Evolutionary conservation across 2,888 invertebrate species (phyloP), one percentile per base, ranked within the genome.

Genomic region (Galerucella nymphaeae): DNA sequence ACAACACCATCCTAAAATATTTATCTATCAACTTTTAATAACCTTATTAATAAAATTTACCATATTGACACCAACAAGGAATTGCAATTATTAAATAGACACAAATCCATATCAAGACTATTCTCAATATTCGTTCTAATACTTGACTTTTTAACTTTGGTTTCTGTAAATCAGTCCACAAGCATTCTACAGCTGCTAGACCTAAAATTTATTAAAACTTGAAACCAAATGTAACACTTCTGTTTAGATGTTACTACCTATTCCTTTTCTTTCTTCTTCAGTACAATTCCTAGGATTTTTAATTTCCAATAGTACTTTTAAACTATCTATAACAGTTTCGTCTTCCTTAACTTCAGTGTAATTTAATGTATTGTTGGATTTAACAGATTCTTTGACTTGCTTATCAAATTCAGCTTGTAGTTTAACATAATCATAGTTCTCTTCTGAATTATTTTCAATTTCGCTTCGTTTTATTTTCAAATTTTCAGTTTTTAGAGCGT

Each of bases 1-100:
- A 71, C 89, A 92, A 77, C 91, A 91, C 90, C 91, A 91, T 70
- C 91, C 91, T 91, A 73, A 67, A 78, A 81, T 45, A 53, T 0
- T 16, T 66, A 50, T 48, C 6, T 61, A 6, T 50, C 38, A 20
- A 16, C n/a, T 42, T 23, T 48, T 11, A 45, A 8, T 57, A 62
- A 62, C n/a, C 45, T 13, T 2, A 50, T 11, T n/a, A 59, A 3
- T 23, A 42, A 18, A 53, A 71, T 63, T 76, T 80, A 87, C 89
- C 89, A 84, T 84, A 86, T 66, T 87, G 86, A 78, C 88, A 89
- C 89, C 89, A 89, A 65, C 86, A 86, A 1, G 88, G 88, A 64
- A 89, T 82, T 6, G 88, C 89, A 67, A 89, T 84, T 38, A 84
- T 76, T 20, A 85, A 23, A 75, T 89, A 89, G 64, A 89, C 83